These are phyloP conservation scores for Dunckerocampus dactyliophorus DNA, from an alignment of 2,113 vertebrate genomes.

Conservation along the genomic window DNA sequence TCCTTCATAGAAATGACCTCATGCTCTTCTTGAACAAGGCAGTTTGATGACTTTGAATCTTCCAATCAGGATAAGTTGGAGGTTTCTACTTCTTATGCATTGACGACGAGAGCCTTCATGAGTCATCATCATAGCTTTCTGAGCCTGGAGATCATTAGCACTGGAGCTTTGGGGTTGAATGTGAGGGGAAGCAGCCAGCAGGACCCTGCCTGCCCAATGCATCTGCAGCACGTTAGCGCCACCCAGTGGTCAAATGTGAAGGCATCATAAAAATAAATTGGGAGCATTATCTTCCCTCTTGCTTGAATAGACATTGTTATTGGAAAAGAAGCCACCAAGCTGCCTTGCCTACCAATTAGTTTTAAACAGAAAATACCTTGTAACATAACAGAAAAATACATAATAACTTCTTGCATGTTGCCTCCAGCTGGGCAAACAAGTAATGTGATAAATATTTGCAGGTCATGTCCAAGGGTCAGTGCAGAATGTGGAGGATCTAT, in stretches of 20 bases:
- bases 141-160: conserved; percentile 58
- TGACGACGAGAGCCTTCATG: conserved; percentile 27
- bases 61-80: not conserved
- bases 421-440: conserved; percentile 3
- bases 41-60: not conserved
- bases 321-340: not conserved
- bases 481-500: conserved; percentile 38
- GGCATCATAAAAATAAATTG: not conserved
- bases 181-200: conserved; percentile 23
- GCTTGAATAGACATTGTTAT: not conserved
- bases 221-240: conserved; percentile 37
- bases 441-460: not conserved
- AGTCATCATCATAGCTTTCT: conserved; percentile 51
- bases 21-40: not conserved
- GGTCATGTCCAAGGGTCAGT: conserved; percentile 32
- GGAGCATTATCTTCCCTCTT: not conserved
- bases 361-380: not conserved
- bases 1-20: not conserved
- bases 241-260: conserved; percentile 33
- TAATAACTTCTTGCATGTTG: not conserved
- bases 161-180: conserved; percentile 45
- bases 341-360: not conserved
- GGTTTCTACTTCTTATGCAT: conserved; percentile 25
- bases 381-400: not conserved
- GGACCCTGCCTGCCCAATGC: not conserved